These are phyloP conservation scores for Andrena hattorfiana DNA, from an alignment of 2,888 invertebrate genomes.

Conservation along the genomic window DNA sequence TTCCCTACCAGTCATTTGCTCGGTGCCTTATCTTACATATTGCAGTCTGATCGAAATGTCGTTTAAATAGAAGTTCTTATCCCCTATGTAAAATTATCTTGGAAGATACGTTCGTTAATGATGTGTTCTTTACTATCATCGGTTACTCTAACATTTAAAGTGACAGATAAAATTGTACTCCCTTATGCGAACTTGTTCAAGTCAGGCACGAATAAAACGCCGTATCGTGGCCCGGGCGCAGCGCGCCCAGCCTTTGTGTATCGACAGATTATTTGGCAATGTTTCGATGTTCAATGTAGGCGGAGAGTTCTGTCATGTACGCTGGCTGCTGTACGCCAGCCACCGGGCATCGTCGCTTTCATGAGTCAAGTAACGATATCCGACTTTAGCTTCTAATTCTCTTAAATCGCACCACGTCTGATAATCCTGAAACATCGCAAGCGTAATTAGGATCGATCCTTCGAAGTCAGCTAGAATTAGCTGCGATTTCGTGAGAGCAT, in stretches of 20 bases:
- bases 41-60: conserved; percentile 46
- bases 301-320: conserved; percentile 81
- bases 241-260: conserved; percentile 86
- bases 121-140: conserved; percentile 7
- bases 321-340: conserved; percentile 86
- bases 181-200: conserved; percentile 59
- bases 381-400: conserved; percentile 91
- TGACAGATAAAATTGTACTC: conserved; percentile 42
- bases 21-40: conserved; percentile 38
- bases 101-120: conserved; percentile 38
- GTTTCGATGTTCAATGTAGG: conserved; percentile 77
- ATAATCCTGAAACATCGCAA: conserved; percentile 88
- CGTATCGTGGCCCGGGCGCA: conserved; percentile 83
- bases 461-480: too few species aligned
- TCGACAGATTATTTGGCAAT: conserved; percentile 81
- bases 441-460: neutral
- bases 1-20: conserved; percentile 20
- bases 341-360: conserved; percentile 97
- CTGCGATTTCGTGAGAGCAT: neutral
- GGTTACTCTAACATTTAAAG: conserved; percentile 14
- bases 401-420: conserved; percentile 98
- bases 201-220: conserved; percentile 83
- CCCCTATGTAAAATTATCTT: conserved; percentile 33
- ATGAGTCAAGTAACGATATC: conserved; percentile 94
- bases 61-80: conserved; percentile 30